phyloP scores from a whole-genome alignment of 2,113 vertebrate species.

The Ciconia boyciana region DNA sequence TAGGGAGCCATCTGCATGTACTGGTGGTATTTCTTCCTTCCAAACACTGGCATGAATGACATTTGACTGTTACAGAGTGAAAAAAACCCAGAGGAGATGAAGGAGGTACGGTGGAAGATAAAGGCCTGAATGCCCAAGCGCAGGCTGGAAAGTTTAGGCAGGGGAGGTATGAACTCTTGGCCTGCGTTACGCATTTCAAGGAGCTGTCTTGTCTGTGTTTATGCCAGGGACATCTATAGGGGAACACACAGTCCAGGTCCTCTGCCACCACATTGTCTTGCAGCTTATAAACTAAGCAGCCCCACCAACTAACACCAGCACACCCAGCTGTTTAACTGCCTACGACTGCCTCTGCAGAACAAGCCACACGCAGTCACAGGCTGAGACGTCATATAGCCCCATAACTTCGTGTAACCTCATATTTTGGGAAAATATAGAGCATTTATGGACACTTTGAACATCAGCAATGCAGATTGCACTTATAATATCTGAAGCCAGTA shows the following conservation, averaged over 20 bases:
- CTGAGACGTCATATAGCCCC: neutral
- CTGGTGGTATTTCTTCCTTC: neutral
- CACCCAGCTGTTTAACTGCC: neutral
- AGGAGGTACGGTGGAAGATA: neutral
- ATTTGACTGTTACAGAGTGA: neutral
- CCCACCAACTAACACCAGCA: neutral
- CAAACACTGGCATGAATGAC: neutral
- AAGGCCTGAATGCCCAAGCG: neutral
- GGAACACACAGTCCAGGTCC: neutral
- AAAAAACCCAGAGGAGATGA: neutral
- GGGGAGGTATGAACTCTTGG: neutral
- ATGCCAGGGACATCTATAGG: neutral
- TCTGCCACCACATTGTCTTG: neutral
- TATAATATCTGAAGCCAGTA: neutral
- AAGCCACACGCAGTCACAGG: rapidly evolving
- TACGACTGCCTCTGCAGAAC: neutral
- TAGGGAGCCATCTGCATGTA: neutral
- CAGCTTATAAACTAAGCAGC: neutral
- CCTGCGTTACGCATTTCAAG: neutral
- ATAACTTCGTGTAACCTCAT: rapidly evolving
- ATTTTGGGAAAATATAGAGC: neutral
- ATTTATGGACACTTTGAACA: neutral
- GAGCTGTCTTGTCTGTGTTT: neutral
- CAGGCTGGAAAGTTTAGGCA: neutral
- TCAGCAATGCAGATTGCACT: neutral